phyloP scores from a whole-genome alignment of 37 sponge, comb jelly and placozoan genomes.

The Axinella damicornis region DNA sequence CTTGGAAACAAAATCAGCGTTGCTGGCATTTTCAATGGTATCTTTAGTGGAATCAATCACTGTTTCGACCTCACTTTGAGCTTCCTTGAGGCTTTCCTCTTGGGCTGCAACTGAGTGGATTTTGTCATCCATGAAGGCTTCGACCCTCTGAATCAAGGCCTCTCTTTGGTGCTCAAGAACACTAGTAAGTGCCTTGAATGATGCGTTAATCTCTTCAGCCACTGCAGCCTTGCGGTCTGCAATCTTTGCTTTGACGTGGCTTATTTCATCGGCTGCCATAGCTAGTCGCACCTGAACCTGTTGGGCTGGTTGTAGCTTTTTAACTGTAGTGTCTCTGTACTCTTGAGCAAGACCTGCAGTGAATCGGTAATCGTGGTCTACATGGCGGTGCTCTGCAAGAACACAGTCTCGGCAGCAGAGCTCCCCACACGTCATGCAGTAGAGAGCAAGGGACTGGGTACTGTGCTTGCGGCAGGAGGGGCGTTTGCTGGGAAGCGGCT shows the following conservation, averaged over 20 bases:
- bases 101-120: background rate
- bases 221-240: background rate
- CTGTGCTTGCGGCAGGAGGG: background rate
- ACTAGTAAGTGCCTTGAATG: background rate
- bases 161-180: background rate
- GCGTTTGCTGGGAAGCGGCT: too few species aligned
- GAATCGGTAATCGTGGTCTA: background rate
- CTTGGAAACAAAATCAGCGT: too few species aligned
- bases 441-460: conserved; percentile 4
- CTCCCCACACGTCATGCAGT: conserved; percentile 23
- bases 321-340: background rate
- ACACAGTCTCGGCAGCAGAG: conserved; percentile 32
- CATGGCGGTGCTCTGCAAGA: background rate
- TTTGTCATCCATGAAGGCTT: background rate
- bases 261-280: background rate
- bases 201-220: background rate
- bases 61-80: too few species aligned
- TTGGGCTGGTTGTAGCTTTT: background rate
- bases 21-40: too few species aligned
- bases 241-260: background rate
- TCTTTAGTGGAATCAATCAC: too few species aligned
- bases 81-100: background rate
- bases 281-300: background rate
- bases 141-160: too few species aligned
- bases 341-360: conserved; percentile 12